Evolutionary conservation across 1,140 invertebrate species (phyloP).

Genomic region (Temnothorax nylanderi): DNA sequence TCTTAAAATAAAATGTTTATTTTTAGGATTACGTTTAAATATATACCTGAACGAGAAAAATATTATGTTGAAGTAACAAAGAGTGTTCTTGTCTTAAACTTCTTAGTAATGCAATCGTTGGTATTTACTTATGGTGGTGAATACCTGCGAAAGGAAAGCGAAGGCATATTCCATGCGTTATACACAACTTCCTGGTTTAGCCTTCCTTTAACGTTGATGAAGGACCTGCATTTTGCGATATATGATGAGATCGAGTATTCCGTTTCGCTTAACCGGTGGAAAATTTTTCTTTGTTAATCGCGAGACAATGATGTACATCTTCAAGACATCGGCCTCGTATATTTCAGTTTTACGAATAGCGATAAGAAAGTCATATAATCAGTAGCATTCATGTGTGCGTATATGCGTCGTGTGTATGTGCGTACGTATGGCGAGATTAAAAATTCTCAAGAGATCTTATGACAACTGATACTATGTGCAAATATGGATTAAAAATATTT

Average conservation of each 20-base stretch:
- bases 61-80: constrained; percentile 20
- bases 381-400: too few relatives aligned
- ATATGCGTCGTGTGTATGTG: background rate
- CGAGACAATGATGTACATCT: constrained; percentile 71
- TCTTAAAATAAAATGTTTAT: background rate
- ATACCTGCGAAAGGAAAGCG: constrained; percentile 52
- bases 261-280: constrained; percentile 69
- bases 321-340: constrained; percentile 73
- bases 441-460: background rate
- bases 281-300: constrained; percentile 71
- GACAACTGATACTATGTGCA: background rate
- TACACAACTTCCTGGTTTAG: constrained; percentile 70
- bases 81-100: constrained; percentile 47
- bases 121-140: constrained; percentile 72
- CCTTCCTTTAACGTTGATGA: constrained; percentile 59
- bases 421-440: background rate
- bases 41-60: constrained; percentile 56
- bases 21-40: constrained; percentile 72
- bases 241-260: constrained; percentile 68
- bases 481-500: constrained; percentile 44
- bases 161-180: constrained; percentile 57
- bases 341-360: constrained; percentile 72
- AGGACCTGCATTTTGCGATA: constrained; percentile 67
- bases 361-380: background rate
- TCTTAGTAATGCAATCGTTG: constrained; percentile 68